Evolutionary conservation across 2,888 invertebrate genomes (phyloP).

Genomic region (Drosophila cognata): DNA sequence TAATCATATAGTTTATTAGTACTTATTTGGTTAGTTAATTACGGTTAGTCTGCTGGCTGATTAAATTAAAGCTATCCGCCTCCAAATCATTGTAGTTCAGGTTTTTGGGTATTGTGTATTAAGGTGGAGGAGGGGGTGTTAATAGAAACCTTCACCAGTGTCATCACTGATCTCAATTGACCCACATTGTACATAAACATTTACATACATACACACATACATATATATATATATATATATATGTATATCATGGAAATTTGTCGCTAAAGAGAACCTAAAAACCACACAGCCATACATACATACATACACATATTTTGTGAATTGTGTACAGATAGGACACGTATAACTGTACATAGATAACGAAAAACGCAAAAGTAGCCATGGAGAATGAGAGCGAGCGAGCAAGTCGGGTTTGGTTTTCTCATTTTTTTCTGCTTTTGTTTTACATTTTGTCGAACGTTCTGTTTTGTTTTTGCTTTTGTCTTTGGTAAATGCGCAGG

Average conservation of each 20-base stretch:
- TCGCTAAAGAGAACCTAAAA: conserved; percentile 23
- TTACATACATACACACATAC: conserved; percentile 14
- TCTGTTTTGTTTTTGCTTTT: conserved; percentile 12
- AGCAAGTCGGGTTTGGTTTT: conserved; percentile 58
- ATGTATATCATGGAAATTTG: neutral
- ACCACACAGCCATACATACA: conserved; percentile 25
- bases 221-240: conserved; percentile 15
- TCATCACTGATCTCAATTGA: conserved; percentile 35
- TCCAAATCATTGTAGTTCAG: conserved; percentile 15
- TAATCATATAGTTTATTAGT: conserved; percentile 15
- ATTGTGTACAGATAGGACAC: conserved; percentile 20
- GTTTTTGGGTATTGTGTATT: conserved; percentile 2
- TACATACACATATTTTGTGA: conserved; percentile 10
- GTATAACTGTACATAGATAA: conserved; percentile 45
- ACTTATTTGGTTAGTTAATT: neutral
- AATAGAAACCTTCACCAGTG: conserved; percentile 60
- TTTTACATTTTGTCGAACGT: conserved; percentile 17
- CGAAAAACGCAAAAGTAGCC: conserved; percentile 34
- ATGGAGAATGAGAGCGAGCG: conserved; percentile 69
- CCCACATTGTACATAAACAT: conserved; percentile 12
- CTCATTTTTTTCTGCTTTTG: conserved; percentile 29
- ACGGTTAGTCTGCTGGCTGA: conserved; percentile 44
- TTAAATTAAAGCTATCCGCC: conserved; percentile 41
- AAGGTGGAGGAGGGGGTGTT: neutral
- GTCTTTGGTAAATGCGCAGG: conserved; percentile 41